Percentiles rank a stretch among this genome's conserved stretches.
phyloP scores from a whole-genome alignment of 2,797 vertebrate genomes.

The Myoxocephalus aenaeus region DNA sequence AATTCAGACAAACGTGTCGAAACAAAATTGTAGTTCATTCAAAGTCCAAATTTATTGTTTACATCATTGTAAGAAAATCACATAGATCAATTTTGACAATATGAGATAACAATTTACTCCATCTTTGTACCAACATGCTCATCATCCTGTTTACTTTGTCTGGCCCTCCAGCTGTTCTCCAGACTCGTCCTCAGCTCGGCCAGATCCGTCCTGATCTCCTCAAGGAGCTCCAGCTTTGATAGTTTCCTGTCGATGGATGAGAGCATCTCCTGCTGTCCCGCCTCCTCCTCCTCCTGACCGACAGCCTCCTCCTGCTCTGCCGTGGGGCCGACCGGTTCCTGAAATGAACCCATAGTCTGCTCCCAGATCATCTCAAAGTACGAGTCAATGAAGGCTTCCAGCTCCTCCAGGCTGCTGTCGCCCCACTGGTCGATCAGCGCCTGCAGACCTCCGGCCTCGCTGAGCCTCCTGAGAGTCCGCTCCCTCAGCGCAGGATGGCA shows the following conservation, averaged over 20 bases:
- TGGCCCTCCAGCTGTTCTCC: slow-evolving; percentile 57
- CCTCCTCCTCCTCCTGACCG: neutral
- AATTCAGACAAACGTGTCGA: neutral
- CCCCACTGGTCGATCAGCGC: slow-evolving; percentile 72
- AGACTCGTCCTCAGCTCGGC: slow-evolving; percentile 63
- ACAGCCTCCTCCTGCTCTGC: neutral
- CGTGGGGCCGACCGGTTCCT: neutral
- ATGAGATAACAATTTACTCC: neutral
- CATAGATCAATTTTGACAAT: accelerated
- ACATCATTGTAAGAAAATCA: neutral
- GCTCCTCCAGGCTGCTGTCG: slow-evolving; percentile 75
- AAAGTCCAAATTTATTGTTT: neutral
- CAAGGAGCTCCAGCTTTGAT: slow-evolving; percentile 78
- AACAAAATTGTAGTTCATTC: neutral
- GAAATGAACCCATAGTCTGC: slow-evolving; percentile 53
- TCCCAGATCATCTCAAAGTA: slow-evolving; percentile 79
- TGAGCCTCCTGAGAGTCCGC: slow-evolving; percentile 46
- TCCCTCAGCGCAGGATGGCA: slow-evolving; percentile 50
- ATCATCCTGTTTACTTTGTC: slow-evolving; percentile 15
- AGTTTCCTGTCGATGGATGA: slow-evolving; percentile 76
- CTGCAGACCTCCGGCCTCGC: slow-evolving; percentile 62
- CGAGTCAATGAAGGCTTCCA: slow-evolving; percentile 81
- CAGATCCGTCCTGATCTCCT: slow-evolving; percentile 76
- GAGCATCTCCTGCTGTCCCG: slow-evolving; percentile 46
- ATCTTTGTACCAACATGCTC: slow-evolving; percentile 1